A percentile compares a stretch with the other conserved stretches of the same genome.
These are phyloP conservation scores for Pristionchus mayeri DNA, from an alignment of 2,888 invertebrate genomes.

Conservation along the genomic window DNA sequence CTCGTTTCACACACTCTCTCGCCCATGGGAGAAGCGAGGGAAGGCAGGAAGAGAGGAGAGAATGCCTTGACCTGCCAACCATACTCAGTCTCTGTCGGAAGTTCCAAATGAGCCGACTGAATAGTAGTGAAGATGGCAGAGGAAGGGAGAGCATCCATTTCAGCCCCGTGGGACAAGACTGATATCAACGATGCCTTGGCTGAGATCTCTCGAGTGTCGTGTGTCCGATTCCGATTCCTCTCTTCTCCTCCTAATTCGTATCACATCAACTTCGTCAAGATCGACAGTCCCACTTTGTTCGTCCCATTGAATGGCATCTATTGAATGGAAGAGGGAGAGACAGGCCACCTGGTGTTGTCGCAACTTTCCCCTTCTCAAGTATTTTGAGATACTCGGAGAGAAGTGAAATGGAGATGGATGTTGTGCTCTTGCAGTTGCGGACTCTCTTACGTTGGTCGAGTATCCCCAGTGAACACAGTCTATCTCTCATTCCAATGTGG, in stretches of 20 bases:
- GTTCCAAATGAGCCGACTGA: too few relatives aligned
- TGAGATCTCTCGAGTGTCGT: slow-evolving; percentile 46
- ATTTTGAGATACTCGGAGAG: slow-evolving; percentile 13
- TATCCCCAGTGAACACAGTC: slow-evolving; percentile 63
- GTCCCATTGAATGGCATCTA: background rate
- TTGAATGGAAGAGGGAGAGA: background rate
- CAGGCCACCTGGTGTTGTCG: slow-evolving; percentile 13
- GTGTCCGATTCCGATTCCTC: slow-evolving; percentile 34
- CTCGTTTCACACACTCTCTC: too few relatives aligned
- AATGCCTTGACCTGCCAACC: background rate
- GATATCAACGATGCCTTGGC: slow-evolving; percentile 52
- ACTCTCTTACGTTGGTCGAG: slow-evolving; percentile 61
- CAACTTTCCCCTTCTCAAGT: background rate
- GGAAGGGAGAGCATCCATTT: background rate
- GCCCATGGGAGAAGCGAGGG: too few relatives aligned
- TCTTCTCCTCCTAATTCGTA: slow-evolving; percentile 39
- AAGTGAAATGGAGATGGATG: too few relatives aligned
- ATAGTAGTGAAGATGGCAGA: too few relatives aligned
- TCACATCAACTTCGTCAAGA: slow-evolving; percentile 65
- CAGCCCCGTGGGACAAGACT: slow-evolving; percentile 54
- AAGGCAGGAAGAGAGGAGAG: background rate
- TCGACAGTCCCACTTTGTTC: slow-evolving; percentile 54
- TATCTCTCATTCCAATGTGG: slow-evolving; percentile 63
- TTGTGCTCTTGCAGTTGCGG: slow-evolving; percentile 58
- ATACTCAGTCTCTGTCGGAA: too few relatives aligned